A percentile compares a stretch with the other conserved stretches of the same genome.
phyloP scores from a whole-genome alignment of 1,140 invertebrate genomes.

The Drosophila funebris region DNA sequence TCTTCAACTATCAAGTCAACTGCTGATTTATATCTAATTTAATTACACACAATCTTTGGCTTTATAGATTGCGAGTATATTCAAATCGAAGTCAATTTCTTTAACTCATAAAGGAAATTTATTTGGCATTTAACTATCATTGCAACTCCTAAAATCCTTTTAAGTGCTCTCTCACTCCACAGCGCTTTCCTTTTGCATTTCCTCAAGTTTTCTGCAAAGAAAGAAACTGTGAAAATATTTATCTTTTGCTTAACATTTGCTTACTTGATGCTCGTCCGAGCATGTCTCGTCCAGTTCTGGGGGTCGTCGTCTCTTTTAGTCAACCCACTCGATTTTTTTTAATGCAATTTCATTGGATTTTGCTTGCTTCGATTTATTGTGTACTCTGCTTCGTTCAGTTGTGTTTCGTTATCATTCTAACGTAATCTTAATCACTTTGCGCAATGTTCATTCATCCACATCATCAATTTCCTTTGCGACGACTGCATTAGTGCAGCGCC shows the following conservation, averaged over 20 bases:
- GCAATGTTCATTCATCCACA: slow-evolving; percentile 83
- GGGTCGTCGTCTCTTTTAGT: not conserved
- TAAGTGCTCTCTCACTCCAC: not conserved
- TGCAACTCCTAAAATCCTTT: slow-evolving; percentile 7
- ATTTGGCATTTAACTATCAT: slow-evolving; percentile 7
- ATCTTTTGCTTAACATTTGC: slow-evolving; percentile 23
- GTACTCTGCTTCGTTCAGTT: slow-evolving; percentile 16
- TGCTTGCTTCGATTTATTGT: slow-evolving; percentile 18
- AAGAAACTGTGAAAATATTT: not conserved
- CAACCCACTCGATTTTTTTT: slow-evolving; percentile 27
- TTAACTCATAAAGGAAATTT: not conserved
- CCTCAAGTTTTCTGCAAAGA: not conserved
- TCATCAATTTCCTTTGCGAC: slow-evolving; percentile 79
- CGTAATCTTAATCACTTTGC: slow-evolving; percentile 83
- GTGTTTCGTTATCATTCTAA: slow-evolving; percentile 68
- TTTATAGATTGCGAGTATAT: not conserved
- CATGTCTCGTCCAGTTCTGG: not conserved
- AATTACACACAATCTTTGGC: not conserved
- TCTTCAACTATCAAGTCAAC: no score
- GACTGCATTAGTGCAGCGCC: slow-evolving; percentile 56
- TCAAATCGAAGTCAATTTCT: not conserved
- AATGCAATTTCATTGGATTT: slow-evolving; percentile 55
- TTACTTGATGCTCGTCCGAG: slow-evolving; percentile 30
- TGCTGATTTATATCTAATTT: not conserved
- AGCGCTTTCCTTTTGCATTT: not conserved